Conservation (phyloP, 2,888 invertebrate species). For the Synanthedon vespiformis region DNA sequence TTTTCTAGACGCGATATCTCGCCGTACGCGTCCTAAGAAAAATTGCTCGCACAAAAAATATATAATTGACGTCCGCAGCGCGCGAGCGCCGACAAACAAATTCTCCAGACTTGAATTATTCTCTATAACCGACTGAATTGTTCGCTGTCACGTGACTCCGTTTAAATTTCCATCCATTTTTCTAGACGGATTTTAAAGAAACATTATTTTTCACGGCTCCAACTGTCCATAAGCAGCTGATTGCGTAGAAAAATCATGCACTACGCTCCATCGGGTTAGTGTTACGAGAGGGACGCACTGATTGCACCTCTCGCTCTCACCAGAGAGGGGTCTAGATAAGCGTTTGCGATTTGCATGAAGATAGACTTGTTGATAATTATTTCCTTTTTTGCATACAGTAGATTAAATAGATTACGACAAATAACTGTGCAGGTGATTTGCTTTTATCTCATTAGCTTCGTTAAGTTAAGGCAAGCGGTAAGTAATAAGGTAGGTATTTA, state of each 20-base stretch:
- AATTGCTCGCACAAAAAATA: slow-evolving; percentile 40
- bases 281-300: slow-evolving; percentile 38
- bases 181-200: slow-evolving; percentile 13
- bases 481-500: not conserved
- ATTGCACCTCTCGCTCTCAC: slow-evolving; percentile 31
- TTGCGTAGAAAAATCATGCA: slow-evolving; percentile 39
- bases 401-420: slow-evolving; percentile 12
- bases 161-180: slow-evolving; percentile 47
- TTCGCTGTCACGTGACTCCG: slow-evolving; percentile 33
- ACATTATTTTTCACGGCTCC: slow-evolving; percentile 15
- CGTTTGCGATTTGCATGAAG: slow-evolving; percentile 52
- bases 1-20: slow-evolving; percentile 32
- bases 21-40: slow-evolving; percentile 38
- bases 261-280: slow-evolving; percentile 57
- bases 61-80: slow-evolving; percentile 39
- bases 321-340: slow-evolving; percentile 52
- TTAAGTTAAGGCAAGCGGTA: not conserved
- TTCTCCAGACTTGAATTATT: slow-evolving; percentile 26
- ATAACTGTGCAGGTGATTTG: too few species aligned
- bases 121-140: slow-evolving; percentile 23
- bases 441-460: not conserved
- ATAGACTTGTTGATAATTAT: slow-evolving; percentile 47
- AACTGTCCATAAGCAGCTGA: slow-evolving; percentile 42
- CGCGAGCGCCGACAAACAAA: slow-evolving; percentile 29
- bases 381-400: slow-evolving; percentile 45